phyloP scores from a whole-genome alignment of 2,888 invertebrate species.

The Leucophenga maculata region DNA sequence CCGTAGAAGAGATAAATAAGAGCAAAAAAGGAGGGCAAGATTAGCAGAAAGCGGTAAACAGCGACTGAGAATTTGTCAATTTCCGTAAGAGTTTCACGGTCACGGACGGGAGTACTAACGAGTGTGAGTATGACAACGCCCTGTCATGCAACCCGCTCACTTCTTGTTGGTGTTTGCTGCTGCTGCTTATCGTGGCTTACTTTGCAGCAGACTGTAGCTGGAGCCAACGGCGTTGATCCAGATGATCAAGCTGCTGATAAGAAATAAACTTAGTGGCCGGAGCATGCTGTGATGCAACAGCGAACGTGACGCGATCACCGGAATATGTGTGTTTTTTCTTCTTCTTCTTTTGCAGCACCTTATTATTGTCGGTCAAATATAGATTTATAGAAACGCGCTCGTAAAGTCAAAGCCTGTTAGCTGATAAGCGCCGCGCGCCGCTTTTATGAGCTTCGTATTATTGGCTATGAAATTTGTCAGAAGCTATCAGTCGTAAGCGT shows the following conservation, averaged over 20 bases:
- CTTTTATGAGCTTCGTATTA: neutral
- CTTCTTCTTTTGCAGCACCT: slow-evolving; percentile 20
- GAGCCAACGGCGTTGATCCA: neutral
- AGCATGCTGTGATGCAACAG: slow-evolving; percentile 29
- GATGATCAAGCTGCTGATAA: slow-evolving; percentile 1
- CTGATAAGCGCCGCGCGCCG: slow-evolving; percentile 28
- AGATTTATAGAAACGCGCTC: slow-evolving; percentile 7
- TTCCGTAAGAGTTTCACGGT: neutral
- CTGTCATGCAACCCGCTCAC: neutral
- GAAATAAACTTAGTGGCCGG: slow-evolving; percentile 33
- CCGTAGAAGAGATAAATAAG: neutral
- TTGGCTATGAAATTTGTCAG: slow-evolving; percentile 27
- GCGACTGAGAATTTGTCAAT: neutral
- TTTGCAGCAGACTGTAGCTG: neutral
- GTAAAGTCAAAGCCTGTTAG: too few relatives aligned
- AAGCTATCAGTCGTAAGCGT: slow-evolving; percentile 50
- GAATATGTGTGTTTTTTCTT: neutral
- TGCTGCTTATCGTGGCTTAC: neutral
- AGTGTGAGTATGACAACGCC: neutral
- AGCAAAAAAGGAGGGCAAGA: neutral
- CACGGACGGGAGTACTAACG: neutral
- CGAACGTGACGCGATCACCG: slow-evolving; percentile 23
- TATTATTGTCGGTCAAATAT: slow-evolving; percentile 50
- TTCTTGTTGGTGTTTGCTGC: neutral
- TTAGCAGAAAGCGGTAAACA: neutral